These are phyloP conservation scores for Phrynosoma blainvillii DNA, from an alignment of 2,113 vertebrate genomes.

Conservation along the genomic window DNA sequence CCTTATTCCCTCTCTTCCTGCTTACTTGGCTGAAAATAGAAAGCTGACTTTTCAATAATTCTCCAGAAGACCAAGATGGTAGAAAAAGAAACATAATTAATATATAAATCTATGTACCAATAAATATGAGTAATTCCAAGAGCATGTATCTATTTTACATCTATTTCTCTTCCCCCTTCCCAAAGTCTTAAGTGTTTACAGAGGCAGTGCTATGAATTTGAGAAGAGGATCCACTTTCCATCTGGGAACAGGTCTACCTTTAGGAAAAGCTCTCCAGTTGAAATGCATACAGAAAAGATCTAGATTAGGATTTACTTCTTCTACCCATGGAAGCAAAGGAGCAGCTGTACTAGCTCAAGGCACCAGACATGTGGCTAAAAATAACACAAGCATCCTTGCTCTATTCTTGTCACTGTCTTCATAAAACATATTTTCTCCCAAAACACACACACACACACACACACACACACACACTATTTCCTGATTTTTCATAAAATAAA, in stretches of 20 bases:
- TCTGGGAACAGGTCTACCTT: not conserved
- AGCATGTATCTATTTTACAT: not conserved
- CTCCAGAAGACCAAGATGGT: not conserved
- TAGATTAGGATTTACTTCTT: constrained; percentile 39
- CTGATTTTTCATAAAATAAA: not conserved
- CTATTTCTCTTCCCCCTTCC: not conserved
- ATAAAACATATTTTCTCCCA: constrained; percentile 8
- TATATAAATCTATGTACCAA: not conserved
- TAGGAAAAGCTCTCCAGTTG: constrained; percentile 22
- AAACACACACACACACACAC: not conserved
- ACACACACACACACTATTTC: not conserved
- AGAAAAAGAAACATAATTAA: not conserved
- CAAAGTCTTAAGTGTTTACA: not conserved
- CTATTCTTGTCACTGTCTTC: constrained; percentile 20
- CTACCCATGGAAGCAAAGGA: constrained; percentile 19
- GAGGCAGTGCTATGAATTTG: not conserved
- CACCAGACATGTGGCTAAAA: constrained; percentile 6
- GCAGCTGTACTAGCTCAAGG: not conserved
- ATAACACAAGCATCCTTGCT: not conserved
- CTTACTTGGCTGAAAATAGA: not conserved
- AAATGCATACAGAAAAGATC: not conserved
- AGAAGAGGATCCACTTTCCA: not conserved
- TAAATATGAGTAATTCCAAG: not conserved
- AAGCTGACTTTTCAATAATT: not conserved
- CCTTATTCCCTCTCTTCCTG: not conserved